phyloP scores from a whole-genome alignment of 1,140 invertebrate species.

The Drosophila teissieri region DNA sequence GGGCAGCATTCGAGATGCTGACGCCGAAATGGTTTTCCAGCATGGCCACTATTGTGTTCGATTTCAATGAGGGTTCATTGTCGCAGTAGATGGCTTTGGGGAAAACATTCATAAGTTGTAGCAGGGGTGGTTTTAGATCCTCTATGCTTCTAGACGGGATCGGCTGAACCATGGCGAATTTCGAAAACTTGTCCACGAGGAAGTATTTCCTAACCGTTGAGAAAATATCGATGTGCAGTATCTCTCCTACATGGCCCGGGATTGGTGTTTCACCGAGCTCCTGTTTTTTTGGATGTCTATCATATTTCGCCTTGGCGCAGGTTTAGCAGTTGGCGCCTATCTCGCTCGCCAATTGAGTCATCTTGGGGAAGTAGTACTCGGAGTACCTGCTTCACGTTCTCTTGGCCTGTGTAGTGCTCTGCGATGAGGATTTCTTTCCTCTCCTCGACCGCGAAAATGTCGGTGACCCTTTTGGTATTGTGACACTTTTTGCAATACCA shows the following conservation, averaged over 20 bases:
- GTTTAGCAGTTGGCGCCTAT: conserved; percentile 36
- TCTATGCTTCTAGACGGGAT: no score
- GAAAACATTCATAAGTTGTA: no score
- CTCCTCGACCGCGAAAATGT: background rate
- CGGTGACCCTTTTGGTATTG: background rate
- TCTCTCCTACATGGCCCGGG: no score
- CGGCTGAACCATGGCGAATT: no score
- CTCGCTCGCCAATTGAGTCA: conserved; percentile 19
- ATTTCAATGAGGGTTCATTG: conserved; percentile 9
- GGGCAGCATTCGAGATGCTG: background rate
- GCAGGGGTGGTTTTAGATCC: no score
- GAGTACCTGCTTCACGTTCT: conserved; percentile 21
- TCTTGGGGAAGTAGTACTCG: conserved; percentile 31
- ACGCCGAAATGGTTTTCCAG: background rate
- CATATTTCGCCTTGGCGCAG: conserved; percentile 10
- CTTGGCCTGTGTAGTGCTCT: background rate
- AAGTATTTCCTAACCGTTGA: no score
- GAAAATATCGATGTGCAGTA: no score
- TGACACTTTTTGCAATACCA: conserved; percentile 1
- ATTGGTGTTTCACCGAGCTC: no score
- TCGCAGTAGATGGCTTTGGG: no score
- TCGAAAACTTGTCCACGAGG: no score
- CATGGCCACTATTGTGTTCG: background rate
- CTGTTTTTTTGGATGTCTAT: no score
- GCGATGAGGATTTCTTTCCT: background rate